Base-by-base conservation (phyloP, 1,140 invertebrate genomes). In the Pinna nobilis region DNA sequence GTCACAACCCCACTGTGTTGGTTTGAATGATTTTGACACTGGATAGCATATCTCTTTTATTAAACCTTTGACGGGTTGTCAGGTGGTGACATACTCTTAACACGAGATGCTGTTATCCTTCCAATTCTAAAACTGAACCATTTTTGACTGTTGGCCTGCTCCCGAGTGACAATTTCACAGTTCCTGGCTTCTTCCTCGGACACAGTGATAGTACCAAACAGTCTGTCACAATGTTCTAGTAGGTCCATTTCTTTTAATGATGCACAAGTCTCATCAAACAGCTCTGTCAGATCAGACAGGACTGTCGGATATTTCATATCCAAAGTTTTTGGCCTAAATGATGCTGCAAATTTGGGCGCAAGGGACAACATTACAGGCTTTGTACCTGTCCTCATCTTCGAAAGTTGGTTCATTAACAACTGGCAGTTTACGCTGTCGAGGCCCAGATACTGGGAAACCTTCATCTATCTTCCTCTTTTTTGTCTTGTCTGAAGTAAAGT, bases 71-170 rank as follows among this genome's bases (percentile, higher is more conserved):
- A 70, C 57, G 39, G 79, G 76, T 23, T 73, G 75, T 5, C 69
- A 55, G 9, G 63, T 4, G 0, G 23, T n/a, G 18, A 70, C 3
- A 78, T 73, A 41, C 2, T 9, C n/a, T 70, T 65, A 20, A 70
- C 33, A 1, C 53, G 55, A 18, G 76, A 78, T 18, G 76, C 76
- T 30, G 79, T 78, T 53, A 76, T 57, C 44, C 79, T 28, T 1
- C 79, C 79, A 2, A 59, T 70, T 18, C 73, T 28, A 37, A 70
- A 70, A 25, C 53, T 33, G 50, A 47, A 70, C 79, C 78, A 80
- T 9, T 68, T 37, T 30, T 65, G 60, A 37, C 23, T 69, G 5
- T 50, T 55, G 1, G 71, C 6, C 47, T 80, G 80, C 1, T 51
- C 47, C 32, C 59, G 18, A 5, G 80, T 78, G 2, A 39, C 51